These are phyloP conservation scores for Chloromyia formosa DNA, from an alignment of 2,888 invertebrate genomes.

Conservation along the genomic window DNA sequence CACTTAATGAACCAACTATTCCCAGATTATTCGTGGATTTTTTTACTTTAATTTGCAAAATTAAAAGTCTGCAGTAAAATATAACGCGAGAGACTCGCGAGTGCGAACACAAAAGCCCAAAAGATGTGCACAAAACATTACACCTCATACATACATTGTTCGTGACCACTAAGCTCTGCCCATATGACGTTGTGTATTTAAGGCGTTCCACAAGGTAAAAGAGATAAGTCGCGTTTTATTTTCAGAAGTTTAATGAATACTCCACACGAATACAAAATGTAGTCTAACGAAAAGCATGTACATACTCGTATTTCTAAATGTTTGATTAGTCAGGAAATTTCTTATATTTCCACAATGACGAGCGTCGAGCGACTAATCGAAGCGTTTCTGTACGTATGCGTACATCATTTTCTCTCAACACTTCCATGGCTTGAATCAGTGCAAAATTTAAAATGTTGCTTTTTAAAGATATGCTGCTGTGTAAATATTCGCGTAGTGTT, in stretches of 20 bases:
- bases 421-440: constrained; percentile 15
- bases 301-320: no score
- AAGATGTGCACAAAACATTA: constrained; percentile 4
- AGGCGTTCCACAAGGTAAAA: constrained; percentile 4
- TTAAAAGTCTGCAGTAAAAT: constrained; percentile 8
- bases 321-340: no score
- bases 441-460: constrained; percentile 1
- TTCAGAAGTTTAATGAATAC: constrained; percentile 8
- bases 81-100: constrained; percentile 10
- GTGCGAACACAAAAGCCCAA: background rate
- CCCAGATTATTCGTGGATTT: no score
- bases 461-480: constrained; percentile 17
- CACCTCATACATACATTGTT: constrained; percentile 3
- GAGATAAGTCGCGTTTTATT: constrained; percentile 7
- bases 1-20: no score
- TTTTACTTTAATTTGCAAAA: constrained; percentile 8
- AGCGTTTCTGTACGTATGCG: constrained; percentile 9
- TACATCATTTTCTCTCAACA: background rate
- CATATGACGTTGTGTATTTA: background rate
- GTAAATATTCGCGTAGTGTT: background rate
- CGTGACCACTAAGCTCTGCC: background rate
- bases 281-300: no score
- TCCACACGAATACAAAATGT: background rate
- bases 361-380: background rate
- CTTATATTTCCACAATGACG: background rate